Conservation (phyloP, 2,888 invertebrate genomes). For the Cantharis nigra region DNA sequence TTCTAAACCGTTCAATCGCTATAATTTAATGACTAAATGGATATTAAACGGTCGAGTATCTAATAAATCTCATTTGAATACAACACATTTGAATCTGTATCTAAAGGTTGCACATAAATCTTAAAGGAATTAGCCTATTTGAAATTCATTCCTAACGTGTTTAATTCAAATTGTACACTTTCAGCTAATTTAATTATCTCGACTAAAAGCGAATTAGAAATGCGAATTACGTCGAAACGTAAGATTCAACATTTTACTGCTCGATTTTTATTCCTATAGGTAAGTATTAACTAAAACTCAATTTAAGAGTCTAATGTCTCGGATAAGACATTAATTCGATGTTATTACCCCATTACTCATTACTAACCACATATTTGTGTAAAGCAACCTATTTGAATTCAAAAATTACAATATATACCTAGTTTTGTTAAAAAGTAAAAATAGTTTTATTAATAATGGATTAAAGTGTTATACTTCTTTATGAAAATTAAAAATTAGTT, state of each 20-base stretch:
- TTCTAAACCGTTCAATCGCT: constrained; percentile 22
- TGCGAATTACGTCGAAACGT: constrained; percentile 36
- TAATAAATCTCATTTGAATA: constrained; percentile 32
- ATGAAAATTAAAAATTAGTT: constrained; percentile 15
- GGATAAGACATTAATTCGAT: not conserved
- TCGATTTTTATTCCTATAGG: constrained; percentile 6
- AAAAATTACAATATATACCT: not conserved
- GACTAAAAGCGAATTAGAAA: constrained; percentile 41
- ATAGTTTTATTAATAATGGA: not conserved
- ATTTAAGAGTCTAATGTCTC: not conserved
- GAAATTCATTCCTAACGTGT: constrained; percentile 36
- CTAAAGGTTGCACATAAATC: constrained; percentile 37
- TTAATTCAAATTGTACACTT: constrained; percentile 43
- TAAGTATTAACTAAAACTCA: not conserved
- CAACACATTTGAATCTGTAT: constrained; percentile 38
- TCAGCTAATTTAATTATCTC: constrained; percentile 42
- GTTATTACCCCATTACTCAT: not conserved
- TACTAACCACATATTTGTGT: not conserved
- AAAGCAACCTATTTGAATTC: not conserved
- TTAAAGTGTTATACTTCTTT: not conserved
- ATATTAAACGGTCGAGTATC: constrained; percentile 31
- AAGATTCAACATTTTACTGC: constrained; percentile 12
- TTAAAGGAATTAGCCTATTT: constrained; percentile 37
- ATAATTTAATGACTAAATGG: constrained; percentile 28
- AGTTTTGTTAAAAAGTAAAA: not conserved